Base-by-base conservation (phyloP, 2,888 invertebrate species). In the Chorisops tibialis region DNA sequence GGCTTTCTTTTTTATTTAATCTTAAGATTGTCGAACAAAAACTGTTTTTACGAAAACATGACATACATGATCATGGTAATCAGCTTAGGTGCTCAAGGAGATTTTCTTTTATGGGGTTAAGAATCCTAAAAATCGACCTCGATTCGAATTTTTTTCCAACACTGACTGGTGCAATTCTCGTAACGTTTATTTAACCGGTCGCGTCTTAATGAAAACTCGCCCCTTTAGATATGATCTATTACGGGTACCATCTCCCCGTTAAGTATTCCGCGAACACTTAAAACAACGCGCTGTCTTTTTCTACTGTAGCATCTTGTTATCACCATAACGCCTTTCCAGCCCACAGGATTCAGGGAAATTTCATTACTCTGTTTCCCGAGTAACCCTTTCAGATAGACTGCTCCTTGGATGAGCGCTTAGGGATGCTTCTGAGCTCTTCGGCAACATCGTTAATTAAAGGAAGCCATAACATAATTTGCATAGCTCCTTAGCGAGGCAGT, bases 401-500 rank as follows among this genome's bases (percentile, higher is more conserved):
- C 18, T 35, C 14, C 30, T 14, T 11, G 16, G 19, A 12, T 16
- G 16, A 7, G 24, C 45, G 24, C 30, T 16, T 43, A 43, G 43
- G 56, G 56, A 56, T 21, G 37, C 14, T 56, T 43, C 21, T 16
- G 9, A 45, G n/a, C 56, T 56, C 56, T 43, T 45, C 30, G 30
- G 56, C 43, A 45, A 30, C 30, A 56, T 61, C 61, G 51, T 61
- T 61, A 61, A 51, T 61, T 61, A 61, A 61, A 61, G 51, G 43
- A 61, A 51, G 51, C 61, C 51, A 51, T 61, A 51, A 45, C 37
- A 45, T 61, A 61, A 61, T 61, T 61, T 61, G 61, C 52, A 51
- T 51, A 61, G 51, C 61, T 51, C 45, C 51, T 61, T 61, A 61
- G 61, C 38, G 22, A 38, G 66, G 66, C 67, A 64, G 66, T 69